A percentile compares a stretch with the other conserved stretches of the same genome.
phyloP scores from a whole-genome alignment of 1,140 invertebrate species.

The Cephus cinctus region DNA sequence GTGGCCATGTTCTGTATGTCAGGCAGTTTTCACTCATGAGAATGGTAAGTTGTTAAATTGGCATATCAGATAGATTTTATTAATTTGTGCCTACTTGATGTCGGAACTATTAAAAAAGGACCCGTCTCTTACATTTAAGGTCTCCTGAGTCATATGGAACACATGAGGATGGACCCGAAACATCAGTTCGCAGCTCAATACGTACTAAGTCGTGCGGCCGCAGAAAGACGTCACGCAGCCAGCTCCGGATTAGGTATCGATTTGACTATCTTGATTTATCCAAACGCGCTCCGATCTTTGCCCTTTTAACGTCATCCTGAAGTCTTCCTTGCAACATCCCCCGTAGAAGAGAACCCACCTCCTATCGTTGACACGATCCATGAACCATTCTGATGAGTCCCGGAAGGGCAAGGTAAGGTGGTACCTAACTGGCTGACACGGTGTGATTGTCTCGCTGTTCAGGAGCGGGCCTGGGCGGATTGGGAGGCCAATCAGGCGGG shows the following conservation, averaged over 20 bases:
- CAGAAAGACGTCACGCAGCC: constrained; percentile 77
- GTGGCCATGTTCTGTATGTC: constrained; percentile 93
- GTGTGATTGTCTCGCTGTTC: constrained; percentile 23
- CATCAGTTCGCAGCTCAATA: constrained; percentile 94
- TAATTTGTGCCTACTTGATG: not conserved
- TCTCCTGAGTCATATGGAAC: constrained; percentile 90
- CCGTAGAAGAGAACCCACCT: constrained; percentile 16
- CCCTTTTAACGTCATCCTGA: not conserved
- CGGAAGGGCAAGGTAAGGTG: no score
- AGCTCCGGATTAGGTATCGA: constrained; percentile 61
- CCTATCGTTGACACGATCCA: no score
- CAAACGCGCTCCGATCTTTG: constrained; percentile 2
- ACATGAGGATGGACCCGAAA: constrained; percentile 95
- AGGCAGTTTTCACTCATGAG: constrained; percentile 91
- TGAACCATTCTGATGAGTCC: no score
- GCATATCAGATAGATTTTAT: not conserved
- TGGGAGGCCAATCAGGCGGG: constrained; percentile 59
- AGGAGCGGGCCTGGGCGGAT: constrained; percentile 59
- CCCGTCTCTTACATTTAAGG: constrained; percentile 59
- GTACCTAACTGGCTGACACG: no score
- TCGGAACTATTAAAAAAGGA: constrained; percentile 14
- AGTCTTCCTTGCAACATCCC: not conserved
- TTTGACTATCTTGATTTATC: constrained; percentile 3
- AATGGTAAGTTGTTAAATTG: constrained; percentile 68
- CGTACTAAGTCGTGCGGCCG: constrained; percentile 85